phyloP scores from a whole-genome alignment of 2,797 vertebrate species.

The Pipistrellus kuhlii region DNA sequence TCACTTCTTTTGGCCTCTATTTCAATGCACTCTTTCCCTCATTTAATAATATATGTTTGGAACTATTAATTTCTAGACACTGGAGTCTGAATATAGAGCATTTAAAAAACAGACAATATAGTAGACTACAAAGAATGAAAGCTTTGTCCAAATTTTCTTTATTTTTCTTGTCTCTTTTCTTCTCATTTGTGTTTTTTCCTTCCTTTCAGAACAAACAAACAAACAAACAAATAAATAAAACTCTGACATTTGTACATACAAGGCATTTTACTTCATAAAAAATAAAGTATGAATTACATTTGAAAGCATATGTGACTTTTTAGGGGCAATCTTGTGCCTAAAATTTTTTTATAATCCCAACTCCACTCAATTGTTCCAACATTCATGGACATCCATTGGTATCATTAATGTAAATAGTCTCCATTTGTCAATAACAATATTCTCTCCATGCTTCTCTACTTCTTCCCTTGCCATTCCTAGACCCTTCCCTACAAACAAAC shows the following conservation, averaged over 20 bases:
- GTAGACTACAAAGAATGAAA: background rate
- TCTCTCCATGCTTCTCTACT: background rate
- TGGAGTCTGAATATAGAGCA: background rate
- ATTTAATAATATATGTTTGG: background rate
- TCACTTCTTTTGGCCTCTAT: background rate
- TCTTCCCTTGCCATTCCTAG: background rate
- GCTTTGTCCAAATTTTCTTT: background rate
- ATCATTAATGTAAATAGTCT: background rate
- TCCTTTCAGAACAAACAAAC: background rate
- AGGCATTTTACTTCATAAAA: background rate
- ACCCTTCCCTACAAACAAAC: background rate
- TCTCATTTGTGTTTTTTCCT: background rate
- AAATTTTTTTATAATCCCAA: background rate
- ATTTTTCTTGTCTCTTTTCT: background rate
- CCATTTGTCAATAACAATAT: background rate
- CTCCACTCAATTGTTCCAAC: background rate
- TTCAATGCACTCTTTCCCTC: background rate
- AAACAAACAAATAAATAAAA: background rate
- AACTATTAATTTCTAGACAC: background rate
- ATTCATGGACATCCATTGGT: rapidly evolving
- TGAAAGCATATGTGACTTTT: background rate
- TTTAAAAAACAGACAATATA: background rate
- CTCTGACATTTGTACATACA: background rate
- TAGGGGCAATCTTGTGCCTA: background rate
- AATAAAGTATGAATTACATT: background rate